A percentile compares a stretch with the other conserved stretches of the same genome.
Evolutionary conservation across 2,888 invertebrate genomes (phyloP).

Genomic region (Smittia sp.): DNA sequence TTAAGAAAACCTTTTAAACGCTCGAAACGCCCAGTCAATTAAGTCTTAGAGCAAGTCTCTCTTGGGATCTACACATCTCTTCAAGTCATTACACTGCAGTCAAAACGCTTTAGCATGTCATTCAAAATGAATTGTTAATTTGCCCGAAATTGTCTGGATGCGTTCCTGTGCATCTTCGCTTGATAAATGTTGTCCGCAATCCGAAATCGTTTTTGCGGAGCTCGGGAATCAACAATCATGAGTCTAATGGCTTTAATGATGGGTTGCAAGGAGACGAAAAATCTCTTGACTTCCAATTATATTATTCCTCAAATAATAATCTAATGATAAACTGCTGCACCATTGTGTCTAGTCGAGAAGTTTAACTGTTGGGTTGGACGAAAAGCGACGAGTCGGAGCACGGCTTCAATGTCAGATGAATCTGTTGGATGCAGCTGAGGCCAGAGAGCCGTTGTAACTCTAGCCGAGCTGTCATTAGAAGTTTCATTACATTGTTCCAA

Average conservation of each 20-base stretch:
- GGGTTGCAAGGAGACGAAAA: background rate
- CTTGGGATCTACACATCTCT: background rate
- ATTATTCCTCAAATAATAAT: background rate
- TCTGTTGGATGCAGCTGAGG: too few species aligned
- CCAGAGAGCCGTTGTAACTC: too few species aligned
- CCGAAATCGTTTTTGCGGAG: background rate
- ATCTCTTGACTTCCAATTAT: background rate
- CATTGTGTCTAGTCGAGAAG: constrained; percentile 11
- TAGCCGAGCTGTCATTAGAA: too few species aligned
- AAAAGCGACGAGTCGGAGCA: too few species aligned
- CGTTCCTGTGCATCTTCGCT: background rate
- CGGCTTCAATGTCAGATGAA: too few species aligned
- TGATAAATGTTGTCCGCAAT: constrained; percentile 7
- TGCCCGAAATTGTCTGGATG: background rate
- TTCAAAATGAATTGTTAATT: constrained; percentile 9
- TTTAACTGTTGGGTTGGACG: too few species aligned
- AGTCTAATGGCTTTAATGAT: constrained; percentile 5
- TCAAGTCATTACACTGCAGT: background rate
- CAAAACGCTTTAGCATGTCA: background rate
- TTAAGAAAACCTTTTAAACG: constrained; percentile 3
- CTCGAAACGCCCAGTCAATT: constrained; percentile 8
- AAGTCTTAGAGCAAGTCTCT: background rate
- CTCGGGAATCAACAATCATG: background rate
- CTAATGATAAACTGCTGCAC: background rate
- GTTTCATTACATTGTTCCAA: too few species aligned